Evolutionary conservation across 2,113 vertebrate species (phyloP).

Genomic region (Arothron firmamentum): DNA sequence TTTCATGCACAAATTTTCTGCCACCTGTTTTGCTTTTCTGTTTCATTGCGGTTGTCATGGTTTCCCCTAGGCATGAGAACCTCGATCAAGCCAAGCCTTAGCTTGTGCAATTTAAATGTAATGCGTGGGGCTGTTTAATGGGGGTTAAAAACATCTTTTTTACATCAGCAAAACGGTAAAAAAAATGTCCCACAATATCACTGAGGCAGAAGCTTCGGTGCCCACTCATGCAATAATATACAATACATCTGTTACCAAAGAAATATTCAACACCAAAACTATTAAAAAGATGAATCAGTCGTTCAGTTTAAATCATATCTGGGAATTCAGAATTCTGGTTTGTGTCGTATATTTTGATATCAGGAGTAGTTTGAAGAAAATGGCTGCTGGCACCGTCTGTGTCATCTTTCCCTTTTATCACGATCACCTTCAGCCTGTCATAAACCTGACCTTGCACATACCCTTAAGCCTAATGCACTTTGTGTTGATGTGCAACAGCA

Average conservation of each 20-base stretch:
- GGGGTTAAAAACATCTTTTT: no score
- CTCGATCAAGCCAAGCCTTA: not conserved
- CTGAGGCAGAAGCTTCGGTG: no score
- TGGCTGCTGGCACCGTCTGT: not conserved
- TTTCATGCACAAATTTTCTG: not conserved
- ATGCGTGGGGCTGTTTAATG: no score
- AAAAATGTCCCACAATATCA: no score
- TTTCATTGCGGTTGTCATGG: slow-evolving; percentile 2
- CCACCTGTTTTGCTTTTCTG: slow-evolving; percentile 12
- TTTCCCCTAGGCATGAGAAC: not conserved
- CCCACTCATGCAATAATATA: not conserved
- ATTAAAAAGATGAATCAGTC: not conserved
- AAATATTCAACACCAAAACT: not conserved
- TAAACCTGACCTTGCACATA: slow-evolving; percentile 18
- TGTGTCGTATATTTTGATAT: not conserved
- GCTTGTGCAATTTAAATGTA: no score
- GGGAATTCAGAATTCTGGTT: no score
- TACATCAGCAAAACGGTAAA: no score
- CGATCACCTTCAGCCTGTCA: slow-evolving; percentile 20
- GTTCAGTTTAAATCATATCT: no score
- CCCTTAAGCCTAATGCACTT: slow-evolving; percentile 12
- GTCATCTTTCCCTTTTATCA: slow-evolving; percentile 13
- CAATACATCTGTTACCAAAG: not conserved
- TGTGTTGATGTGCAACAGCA: slow-evolving; percentile 20
- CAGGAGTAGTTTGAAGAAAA: not conserved